Evolutionary conservation across 2,113 vertebrate species (phyloP).

Genomic region (Illadopsis cleaveri): DNA sequence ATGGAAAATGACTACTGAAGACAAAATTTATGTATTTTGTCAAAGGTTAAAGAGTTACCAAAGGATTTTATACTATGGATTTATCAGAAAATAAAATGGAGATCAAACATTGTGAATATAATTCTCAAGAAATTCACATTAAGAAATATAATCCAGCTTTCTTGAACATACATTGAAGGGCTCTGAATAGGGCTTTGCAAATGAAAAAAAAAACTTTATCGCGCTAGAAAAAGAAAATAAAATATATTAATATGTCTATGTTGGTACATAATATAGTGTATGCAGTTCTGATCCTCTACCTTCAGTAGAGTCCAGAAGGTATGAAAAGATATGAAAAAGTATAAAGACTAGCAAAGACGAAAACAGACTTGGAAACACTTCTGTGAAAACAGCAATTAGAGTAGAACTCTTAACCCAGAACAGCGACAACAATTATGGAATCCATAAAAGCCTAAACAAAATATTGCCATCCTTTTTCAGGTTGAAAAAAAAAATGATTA

Average conservation of each 20-base stretch:
- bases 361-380: background rate
- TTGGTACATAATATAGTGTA: background rate
- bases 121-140: background rate
- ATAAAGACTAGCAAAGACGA: background rate
- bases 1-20: background rate
- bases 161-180: background rate
- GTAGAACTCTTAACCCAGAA: background rate
- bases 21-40: background rate
- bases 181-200: accelerated
- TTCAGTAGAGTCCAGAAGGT: background rate
- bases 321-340: background rate
- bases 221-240: background rate
- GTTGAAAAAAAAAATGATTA: background rate
- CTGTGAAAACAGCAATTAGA: background rate
- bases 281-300: background rate
- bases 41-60: background rate
- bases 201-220: background rate
- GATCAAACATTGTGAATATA: background rate
- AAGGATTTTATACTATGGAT: background rate
- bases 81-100: background rate
- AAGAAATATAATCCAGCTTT: background rate
- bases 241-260: background rate
- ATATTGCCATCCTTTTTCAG: background rate
- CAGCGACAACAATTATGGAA: background rate
- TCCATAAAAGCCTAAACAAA: background rate